Evolutionary conservation across 2,113 vertebrate species (phyloP), one percentile per base, ranked within the genome.

Genomic region (Lates calcarifer): DNA sequence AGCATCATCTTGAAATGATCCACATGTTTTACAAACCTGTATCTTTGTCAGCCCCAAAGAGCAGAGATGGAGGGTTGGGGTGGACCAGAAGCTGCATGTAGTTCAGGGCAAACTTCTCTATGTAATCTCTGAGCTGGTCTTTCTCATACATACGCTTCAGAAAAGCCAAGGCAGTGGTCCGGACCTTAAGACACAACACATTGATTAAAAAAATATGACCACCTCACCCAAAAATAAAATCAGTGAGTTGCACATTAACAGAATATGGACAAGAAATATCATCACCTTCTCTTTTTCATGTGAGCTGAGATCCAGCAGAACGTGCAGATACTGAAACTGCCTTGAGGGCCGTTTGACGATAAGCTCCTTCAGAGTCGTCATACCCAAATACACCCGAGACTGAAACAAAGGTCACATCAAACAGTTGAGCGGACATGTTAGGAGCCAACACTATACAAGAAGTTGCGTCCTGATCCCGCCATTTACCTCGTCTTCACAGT

Each of bases 81-180:
- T 99, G 98, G 18, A 98, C 98, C 45, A 99, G 90, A 0, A 98
- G 97, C 94, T 99, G 98, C 82, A 99, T 94, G 94, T 98, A 98
- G 91, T 98, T 99, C 73, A 99, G 95, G 1, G 97, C 97, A 26
- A 98, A 99, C 77, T 97, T 98, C 92, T 99, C 97, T 13, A 99
- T 96, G 28, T 98, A 99, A 65, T 97, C 97, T 1, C 97, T 93
- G 17, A 99, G 95, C 22, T 97, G 97, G 1, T 97, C 97, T 81
- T 97, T 98, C 91, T 99, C 97, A 1, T 99, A 99, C 96, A 99
- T 96, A 2, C 96, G 92, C 90, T 98, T 99, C 74, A 99, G 96
- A 88, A 98, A 98, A 11, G 95, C 92, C 72, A 99, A 88, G 0
- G 98, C 97, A 15, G 96, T 97, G 49, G 97, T 96, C 1, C 97